Percentiles rank a stretch among this genome's conserved stretches.
These are phyloP conservation scores for Coracias cyanogaster DNA, from an alignment of 2,797 vertebrate species.

Conservation along the genomic window DNA sequence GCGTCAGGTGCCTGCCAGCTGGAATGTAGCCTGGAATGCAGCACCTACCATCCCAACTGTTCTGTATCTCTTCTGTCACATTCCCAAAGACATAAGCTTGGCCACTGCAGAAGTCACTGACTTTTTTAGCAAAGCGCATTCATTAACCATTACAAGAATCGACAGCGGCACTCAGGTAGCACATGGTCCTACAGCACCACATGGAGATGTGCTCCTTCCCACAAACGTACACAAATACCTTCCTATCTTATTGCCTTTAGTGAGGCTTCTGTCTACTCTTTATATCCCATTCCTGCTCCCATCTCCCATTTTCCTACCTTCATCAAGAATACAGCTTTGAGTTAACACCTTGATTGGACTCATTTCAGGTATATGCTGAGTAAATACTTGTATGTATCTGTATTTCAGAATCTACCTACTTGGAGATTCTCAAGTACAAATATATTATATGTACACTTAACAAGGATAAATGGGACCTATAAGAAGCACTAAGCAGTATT, in stretches of 20 bases:
- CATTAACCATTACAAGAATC: neutral
- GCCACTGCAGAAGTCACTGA: neutral
- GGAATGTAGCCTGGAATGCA: slow-evolving; percentile 56
- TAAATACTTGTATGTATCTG: no score
- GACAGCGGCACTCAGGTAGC: neutral
- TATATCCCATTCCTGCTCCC: neutral
- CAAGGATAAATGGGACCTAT: neutral
- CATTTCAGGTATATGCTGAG: neutral
- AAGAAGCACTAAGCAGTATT: neutral
- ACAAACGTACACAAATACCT: neutral
- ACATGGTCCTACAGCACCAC: accelerated
- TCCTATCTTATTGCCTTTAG: neutral
- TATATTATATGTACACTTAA: neutral
- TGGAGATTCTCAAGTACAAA: neutral
- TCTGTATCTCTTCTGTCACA: neutral
- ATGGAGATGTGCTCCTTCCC: neutral
- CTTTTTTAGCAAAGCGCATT: neutral
- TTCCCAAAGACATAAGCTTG: neutral
- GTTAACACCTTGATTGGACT: neutral
- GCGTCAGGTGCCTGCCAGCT: slow-evolving; percentile 39
- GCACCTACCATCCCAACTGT: neutral
- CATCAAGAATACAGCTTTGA: neutral
- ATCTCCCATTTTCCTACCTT: neutral
- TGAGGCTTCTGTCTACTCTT: neutral
- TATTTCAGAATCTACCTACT: neutral